Base-by-base conservation (phyloP, 2,113 vertebrate genomes). In the Hemibagrus wyckioides region DNA sequence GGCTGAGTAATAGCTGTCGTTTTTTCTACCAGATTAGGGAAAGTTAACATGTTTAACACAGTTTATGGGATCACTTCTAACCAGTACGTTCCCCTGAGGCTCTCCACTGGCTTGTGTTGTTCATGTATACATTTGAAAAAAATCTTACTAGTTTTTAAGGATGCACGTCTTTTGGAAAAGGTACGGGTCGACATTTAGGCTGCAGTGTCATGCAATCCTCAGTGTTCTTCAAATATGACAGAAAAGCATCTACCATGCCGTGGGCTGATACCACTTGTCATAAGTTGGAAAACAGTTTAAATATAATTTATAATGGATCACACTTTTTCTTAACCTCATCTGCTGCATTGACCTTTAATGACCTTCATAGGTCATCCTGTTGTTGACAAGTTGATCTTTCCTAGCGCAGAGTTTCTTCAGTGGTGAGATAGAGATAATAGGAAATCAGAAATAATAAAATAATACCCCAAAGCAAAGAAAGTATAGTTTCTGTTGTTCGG, bases 261-360 rank as follows among this genome's bases (percentile, higher is more conserved):
- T 33, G 6, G 21, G 21, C 21, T 57, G 21, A 81, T 7, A 2
- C 33, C 19, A 41, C 2, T 23, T 41, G 10, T 13, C 6, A 13
- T 81, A 36, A 59, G 2, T 41, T 15, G 1, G 30, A 81, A 81
- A 59, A 25, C 79, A 36, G 33, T 59, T 57, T 59, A 56, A 57
- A 80, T 81, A 7, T 59, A 39, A 57, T 59, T 59, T 33, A 15
- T 15, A 14, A 15, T 14, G 28, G 23, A 52, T 76, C 15, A 57
- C 36, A 76, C 57, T 82, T 82, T 52, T 61, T 82, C 61, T 79
- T 6, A 57, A 80, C 54, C 39, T n/a, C 41, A 61, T 81, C 65
- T 92, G 87, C 90, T 91, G 80, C 86, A 77, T 52, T 94, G 93
- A 94, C 95, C 94, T 93, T 85, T 89, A 59, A 89, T 89, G 93